Percentiles rank a stretch among this genome's conserved stretches.
Conservation (phyloP, 2,113 vertebrate genomes). For the Tragulus kanchil region DNA sequence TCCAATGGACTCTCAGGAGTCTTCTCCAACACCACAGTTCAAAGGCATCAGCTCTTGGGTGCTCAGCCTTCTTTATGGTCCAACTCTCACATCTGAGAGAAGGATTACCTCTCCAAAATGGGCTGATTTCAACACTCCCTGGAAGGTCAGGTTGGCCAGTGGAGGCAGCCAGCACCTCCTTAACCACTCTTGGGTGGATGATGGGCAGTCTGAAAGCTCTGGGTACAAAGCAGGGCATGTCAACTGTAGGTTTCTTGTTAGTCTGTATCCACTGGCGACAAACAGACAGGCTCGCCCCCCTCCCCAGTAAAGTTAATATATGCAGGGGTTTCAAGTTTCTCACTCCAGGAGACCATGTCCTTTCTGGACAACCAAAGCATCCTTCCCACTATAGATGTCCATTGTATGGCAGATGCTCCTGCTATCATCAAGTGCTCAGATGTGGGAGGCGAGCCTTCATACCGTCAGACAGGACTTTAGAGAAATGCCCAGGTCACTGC, state of each 20-base stretch:
- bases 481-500: background rate
- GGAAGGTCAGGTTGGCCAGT: background rate
- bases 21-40: no score
- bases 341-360: background rate
- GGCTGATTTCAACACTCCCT: background rate
- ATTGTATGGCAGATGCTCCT: background rate
- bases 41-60: no score
- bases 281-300: background rate
- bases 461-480: background rate
- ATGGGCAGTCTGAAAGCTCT: background rate
- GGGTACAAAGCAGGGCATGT: no score
- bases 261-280: background rate
- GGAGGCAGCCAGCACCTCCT: background rate
- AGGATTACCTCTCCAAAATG: rapidly evolving
- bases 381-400: background rate
- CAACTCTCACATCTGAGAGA: no score
- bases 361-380: background rate
- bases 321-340: background rate
- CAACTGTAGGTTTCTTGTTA: background rate
- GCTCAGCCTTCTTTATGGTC: no score
- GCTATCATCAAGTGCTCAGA: background rate
- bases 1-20: no score
- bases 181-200: background rate
- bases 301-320: background rate
- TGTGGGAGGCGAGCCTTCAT: background rate